Percentiles rank a stretch among this genome's conserved stretches.
phyloP scores from a whole-genome alignment of 2,113 vertebrate species.

The Cacatua alba region DNA sequence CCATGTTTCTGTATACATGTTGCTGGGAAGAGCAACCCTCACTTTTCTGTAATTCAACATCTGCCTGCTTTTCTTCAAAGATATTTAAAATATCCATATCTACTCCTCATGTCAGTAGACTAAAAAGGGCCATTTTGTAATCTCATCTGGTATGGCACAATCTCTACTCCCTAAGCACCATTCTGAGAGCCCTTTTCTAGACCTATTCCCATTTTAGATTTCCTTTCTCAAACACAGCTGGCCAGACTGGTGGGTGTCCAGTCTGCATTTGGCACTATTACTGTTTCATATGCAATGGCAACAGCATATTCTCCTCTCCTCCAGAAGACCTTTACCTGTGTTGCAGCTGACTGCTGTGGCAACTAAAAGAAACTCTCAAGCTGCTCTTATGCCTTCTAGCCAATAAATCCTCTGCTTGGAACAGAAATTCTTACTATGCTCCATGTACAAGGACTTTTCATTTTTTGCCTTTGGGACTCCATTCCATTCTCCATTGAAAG shows the following conservation, averaged over 20 bases:
- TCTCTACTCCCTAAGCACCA: background rate
- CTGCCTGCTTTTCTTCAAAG: background rate
- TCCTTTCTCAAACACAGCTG: background rate
- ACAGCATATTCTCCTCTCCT: background rate
- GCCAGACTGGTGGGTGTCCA: background rate
- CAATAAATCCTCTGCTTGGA: background rate
- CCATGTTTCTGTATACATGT: fast-evolving
- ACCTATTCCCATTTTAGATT: background rate
- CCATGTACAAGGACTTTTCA: background rate
- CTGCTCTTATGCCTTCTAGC: background rate
- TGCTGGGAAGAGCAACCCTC: background rate
- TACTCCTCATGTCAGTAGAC: background rate
- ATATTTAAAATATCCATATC: background rate
- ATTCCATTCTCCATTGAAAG: background rate
- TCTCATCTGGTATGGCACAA: background rate
- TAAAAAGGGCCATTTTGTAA: background rate
- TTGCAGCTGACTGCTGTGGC: background rate
- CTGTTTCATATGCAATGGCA: background rate
- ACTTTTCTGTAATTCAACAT: background rate
- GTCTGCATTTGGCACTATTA: background rate
- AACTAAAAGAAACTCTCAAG: background rate
- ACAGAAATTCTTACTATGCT: background rate
- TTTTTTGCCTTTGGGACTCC: background rate
- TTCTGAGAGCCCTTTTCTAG: background rate
- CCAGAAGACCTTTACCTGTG: background rate